Percentiles rank a stretch among this genome's conserved stretches.
Conservation (phyloP, 2,797 vertebrate genomes). For the Semotilus atromaculatus region DNA sequence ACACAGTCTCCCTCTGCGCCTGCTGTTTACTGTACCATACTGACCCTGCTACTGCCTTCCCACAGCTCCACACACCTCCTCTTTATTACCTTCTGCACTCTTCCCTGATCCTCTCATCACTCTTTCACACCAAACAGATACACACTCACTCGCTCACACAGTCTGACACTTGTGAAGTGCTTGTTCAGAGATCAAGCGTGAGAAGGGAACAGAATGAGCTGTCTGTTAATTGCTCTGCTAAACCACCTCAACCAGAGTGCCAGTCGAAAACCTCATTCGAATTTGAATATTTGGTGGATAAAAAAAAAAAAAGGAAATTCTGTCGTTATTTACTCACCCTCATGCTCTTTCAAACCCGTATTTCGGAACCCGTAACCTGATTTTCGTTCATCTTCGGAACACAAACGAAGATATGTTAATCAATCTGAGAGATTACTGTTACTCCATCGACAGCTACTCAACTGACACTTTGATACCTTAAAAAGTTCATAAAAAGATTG, state of each 20-base stretch:
- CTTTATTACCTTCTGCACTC: constrained; percentile 24
- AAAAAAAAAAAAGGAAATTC: background rate
- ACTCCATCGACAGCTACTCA: background rate
- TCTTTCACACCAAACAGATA: constrained; percentile 38
- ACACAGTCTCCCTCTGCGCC: background rate
- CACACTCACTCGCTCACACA: background rate
- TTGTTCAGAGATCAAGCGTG: constrained; percentile 22
- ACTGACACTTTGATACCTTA: background rate
- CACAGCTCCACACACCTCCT: constrained; percentile 32
- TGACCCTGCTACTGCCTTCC: constrained; percentile 13
- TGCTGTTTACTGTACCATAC: constrained; percentile 3
- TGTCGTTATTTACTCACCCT: background rate
- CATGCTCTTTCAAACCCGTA: background rate
- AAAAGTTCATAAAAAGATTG: too few species aligned
- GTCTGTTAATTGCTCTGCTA: constrained; percentile 34
- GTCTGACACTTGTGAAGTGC: constrained; percentile 36
- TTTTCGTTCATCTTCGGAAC: background rate
- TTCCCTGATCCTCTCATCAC: constrained; percentile 9
- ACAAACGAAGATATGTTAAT: background rate
- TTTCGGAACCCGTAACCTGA: background rate
- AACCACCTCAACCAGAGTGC: constrained; percentile 19
- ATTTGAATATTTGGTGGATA: background rate
- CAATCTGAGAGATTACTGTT: background rate
- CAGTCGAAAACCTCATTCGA: constrained; percentile 3
- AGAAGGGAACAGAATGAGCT: constrained; percentile 15